Percentiles rank a stretch among this genome's conserved stretches.
phyloP scores from a whole-genome alignment of 37 sponge, comb jelly and placozoan species.

The Bolinopsis microptera region DNA sequence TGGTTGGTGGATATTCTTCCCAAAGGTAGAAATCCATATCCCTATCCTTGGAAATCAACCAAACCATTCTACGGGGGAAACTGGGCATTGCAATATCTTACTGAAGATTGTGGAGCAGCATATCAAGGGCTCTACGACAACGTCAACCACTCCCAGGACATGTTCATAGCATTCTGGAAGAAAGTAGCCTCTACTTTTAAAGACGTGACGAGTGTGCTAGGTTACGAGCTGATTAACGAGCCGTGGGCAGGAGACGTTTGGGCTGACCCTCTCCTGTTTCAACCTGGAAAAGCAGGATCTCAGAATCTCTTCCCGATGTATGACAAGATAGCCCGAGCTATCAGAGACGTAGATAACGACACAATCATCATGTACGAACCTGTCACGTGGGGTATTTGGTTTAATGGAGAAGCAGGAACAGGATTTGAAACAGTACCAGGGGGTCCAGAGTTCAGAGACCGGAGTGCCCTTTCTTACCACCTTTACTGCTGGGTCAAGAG shows the following conservation, averaged over 20 bases:
- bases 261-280: slow-evolving; percentile 68
- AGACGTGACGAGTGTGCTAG: slow-evolving; percentile 72
- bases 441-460: slow-evolving; percentile 75
- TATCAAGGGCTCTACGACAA: slow-evolving; percentile 86
- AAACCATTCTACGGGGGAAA: background rate
- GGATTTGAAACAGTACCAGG: slow-evolving; percentile 88
- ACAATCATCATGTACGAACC: slow-evolving; percentile 21
- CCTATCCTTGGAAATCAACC: background rate
- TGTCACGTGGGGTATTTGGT: background rate
- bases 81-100: slow-evolving; percentile 74
- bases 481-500: slow-evolving; percentile 69
- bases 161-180: slow-evolving; percentile 77
- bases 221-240: slow-evolving; percentile 93
- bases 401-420: slow-evolving; percentile 51
- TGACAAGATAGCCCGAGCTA: slow-evolving; percentile 74
- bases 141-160: slow-evolving; percentile 67
- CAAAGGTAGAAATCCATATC: background rate
- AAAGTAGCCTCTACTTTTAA: slow-evolving; percentile 77
- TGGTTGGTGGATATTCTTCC: slow-evolving; percentile 76
- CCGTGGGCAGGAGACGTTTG: slow-evolving; percentile 89
- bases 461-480: slow-evolving; percentile 86
- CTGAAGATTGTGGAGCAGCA: slow-evolving; percentile 72
- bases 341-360: slow-evolving; percentile 68
- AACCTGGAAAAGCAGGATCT: slow-evolving; percentile 75
- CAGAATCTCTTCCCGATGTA: slow-evolving; percentile 77